Evolutionary conservation across 2,888 invertebrate species (phyloP).

Genomic region (Cybosia mesomella): DNA sequence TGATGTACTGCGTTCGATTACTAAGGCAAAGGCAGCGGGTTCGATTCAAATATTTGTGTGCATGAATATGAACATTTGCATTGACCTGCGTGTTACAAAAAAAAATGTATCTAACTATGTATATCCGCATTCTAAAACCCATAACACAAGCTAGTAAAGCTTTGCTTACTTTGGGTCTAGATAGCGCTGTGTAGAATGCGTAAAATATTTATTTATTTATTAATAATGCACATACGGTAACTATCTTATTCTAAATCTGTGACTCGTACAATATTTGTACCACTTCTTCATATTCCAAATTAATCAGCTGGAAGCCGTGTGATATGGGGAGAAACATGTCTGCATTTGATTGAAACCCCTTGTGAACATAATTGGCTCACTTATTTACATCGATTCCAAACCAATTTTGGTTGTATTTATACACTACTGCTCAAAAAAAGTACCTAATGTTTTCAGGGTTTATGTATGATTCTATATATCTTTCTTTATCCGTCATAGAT

Average conservation of each 20-base stretch:
- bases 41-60: no score
- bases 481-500: neutral
- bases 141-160: no score
- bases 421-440: neutral
- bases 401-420: neutral
- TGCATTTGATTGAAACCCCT: conserved; percentile 8
- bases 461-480: neutral
- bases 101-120: no score
- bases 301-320: conserved; percentile 7
- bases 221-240: neutral
- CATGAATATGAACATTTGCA: no score
- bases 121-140: no score
- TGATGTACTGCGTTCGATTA: no score
- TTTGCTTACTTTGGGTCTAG: no score
- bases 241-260: neutral
- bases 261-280: neutral
- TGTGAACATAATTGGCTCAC: neutral
- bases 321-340: neutral
- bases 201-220: no score
- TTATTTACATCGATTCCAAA: neutral
- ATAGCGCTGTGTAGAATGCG: no score
- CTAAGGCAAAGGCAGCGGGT: no score
- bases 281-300: neutral
- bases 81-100: no score
- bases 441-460: neutral